Conservation (phyloP, 2,113 vertebrate genomes). For the Rattus rattus region DNA sequence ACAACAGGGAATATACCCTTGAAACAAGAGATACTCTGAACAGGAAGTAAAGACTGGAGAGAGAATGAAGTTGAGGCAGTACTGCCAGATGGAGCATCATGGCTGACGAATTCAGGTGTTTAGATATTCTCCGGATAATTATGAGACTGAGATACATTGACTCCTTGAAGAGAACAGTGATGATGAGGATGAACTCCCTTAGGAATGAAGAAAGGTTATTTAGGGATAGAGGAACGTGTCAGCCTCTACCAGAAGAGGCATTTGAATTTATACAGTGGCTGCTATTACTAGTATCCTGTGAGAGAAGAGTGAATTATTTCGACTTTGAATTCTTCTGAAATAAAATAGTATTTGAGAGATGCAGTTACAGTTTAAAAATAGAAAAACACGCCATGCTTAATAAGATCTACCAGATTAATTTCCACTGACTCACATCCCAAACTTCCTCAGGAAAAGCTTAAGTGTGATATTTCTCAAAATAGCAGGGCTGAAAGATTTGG, state of each 20-base stretch:
- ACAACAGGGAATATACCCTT: neutral
- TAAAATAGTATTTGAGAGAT: slow-evolving; percentile 4
- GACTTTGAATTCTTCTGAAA: slow-evolving; percentile 42
- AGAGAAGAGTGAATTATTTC: neutral
- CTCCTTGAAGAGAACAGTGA: neutral
- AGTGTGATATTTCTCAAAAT: slow-evolving; percentile 11
- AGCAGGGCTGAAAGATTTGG: neutral
- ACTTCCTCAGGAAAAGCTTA: neutral
- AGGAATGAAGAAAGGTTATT: neutral
- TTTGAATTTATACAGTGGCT: neutral
- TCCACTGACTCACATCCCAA: slow-evolving; percentile 6
- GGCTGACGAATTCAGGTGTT: neutral
- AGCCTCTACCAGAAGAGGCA: neutral
- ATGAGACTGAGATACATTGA: neutral
- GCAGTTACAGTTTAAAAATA: neutral
- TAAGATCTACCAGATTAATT: slow-evolving; percentile 47
- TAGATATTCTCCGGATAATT: neutral
- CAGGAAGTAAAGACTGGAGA: neutral
- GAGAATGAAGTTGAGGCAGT: neutral
- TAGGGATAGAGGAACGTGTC: neutral
- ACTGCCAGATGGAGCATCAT: neutral
- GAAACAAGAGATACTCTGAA: neutral
- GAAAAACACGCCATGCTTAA: slow-evolving; percentile 12
- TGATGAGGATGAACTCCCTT: neutral
- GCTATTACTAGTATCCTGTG: neutral